These are phyloP conservation scores for Microtus montanus DNA, from an alignment of 2,113 vertebrate species.

Conservation along the genomic window DNA sequence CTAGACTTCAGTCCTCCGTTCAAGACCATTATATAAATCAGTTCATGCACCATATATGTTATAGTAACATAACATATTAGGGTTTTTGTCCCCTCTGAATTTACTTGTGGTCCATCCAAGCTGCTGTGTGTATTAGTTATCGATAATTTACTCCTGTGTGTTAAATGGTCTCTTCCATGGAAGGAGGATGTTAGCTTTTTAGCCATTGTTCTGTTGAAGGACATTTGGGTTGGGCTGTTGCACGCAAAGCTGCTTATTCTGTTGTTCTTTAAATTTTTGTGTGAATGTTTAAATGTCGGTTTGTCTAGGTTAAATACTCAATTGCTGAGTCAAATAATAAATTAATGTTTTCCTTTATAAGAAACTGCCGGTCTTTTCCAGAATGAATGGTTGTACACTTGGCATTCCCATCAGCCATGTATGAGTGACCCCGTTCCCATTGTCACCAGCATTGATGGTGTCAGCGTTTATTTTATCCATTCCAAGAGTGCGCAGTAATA, in stretches of 20 bases:
- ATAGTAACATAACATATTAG: not conserved
- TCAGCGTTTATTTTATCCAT: not conserved
- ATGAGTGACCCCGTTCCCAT: not conserved
- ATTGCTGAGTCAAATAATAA: not conserved
- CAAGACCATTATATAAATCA: not conserved
- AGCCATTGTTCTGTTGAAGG: not conserved
- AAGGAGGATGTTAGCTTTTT: not conserved
- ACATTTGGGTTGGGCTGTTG: not conserved
- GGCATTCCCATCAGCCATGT: not conserved
- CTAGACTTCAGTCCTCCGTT: not conserved
- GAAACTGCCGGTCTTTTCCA: not conserved
- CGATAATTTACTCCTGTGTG: not conserved
- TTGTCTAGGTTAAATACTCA: not conserved
- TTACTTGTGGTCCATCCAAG: not conserved
- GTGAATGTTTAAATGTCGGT: not conserved
- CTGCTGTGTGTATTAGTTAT: not conserved
- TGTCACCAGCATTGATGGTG: not conserved
- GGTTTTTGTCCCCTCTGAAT: not conserved
- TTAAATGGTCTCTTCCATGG: not conserved
- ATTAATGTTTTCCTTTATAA: not conserved
- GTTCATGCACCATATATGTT: not conserved
- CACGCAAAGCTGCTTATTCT: conserved; percentile 1
- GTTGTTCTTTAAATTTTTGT: not conserved
- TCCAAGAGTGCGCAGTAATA: not conserved
- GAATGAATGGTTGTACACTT: not conserved